Evolutionary conservation across 2,888 invertebrate species (phyloP).

Genomic region (Macrosiphum euphorbiae): DNA sequence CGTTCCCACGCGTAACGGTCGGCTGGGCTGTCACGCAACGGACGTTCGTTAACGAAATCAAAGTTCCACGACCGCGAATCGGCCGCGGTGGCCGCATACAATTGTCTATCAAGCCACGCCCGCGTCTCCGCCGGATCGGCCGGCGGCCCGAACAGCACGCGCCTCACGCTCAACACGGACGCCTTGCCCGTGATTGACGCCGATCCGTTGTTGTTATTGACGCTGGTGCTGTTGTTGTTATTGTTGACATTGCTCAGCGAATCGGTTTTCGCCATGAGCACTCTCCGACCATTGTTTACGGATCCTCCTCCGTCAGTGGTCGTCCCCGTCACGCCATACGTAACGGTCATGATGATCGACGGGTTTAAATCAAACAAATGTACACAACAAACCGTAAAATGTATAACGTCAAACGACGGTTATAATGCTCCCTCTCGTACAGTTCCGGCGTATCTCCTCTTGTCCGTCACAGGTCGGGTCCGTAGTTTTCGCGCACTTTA

Average conservation of each 20-base stretch:
- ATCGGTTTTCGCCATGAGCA: conserved; percentile 46
- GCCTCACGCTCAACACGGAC: conserved; percentile 45
- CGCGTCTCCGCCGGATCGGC: conserved; percentile 47
- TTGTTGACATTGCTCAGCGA: conserved; percentile 47
- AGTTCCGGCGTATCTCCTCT: not conserved
- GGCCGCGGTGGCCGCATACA: not conserved
- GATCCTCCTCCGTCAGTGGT: not conserved
- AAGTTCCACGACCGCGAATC: conserved; percentile 47
- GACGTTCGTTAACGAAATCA: conserved; percentile 54
- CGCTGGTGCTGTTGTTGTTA: conserved; percentile 43
- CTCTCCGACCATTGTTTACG: conserved; percentile 33
- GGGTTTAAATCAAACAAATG: not conserved
- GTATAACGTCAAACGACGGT: not conserved
- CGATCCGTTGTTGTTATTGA: not conserved
- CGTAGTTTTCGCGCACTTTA: not conserved
- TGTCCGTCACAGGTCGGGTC: not conserved
- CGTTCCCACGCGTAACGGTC: conserved; percentile 61
- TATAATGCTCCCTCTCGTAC: not conserved
- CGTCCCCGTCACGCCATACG: conserved; percentile 41
- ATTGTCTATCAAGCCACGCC: conserved; percentile 51
- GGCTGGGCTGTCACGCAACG: conserved; percentile 45
- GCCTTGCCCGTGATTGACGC: conserved; percentile 15
- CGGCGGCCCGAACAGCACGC: conserved; percentile 60
- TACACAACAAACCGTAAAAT: not conserved
- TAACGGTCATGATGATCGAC: conserved; percentile 46